Evolutionary conservation across 2,113 vertebrate species (phyloP).

Genomic region (Uria lomvia): DNA sequence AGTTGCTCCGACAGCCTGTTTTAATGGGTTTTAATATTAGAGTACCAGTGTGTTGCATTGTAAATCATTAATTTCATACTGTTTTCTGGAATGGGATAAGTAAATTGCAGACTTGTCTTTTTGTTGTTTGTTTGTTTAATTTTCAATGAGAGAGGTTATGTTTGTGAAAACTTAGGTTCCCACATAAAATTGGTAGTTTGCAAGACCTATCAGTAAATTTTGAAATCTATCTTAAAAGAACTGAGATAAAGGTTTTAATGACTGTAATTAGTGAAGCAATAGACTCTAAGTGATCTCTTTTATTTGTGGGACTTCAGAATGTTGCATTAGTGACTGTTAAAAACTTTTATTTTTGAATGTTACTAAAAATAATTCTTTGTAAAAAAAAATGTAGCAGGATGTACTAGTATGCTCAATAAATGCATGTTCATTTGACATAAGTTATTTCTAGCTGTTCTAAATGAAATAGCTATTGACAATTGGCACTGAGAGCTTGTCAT

Average conservation of each 20-base stretch:
- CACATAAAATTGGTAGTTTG: not conserved
- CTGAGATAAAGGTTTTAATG: not conserved
- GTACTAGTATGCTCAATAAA: not conserved
- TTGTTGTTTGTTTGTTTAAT: not conserved
- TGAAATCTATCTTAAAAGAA: not conserved
- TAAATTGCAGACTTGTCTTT: not conserved
- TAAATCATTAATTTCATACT: not conserved
- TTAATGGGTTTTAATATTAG: not conserved
- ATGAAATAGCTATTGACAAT: not conserved
- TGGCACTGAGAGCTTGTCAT: not conserved
- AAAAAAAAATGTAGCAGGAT: rapidly evolving
- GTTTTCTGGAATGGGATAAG: not conserved
- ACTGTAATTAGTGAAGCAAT: not conserved
- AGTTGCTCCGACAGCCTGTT: not conserved
- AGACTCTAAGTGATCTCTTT: rapidly evolving
- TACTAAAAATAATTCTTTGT: not conserved
- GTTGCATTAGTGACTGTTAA: not conserved
- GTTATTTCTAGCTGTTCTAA: not conserved
- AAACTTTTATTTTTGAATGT: not conserved
- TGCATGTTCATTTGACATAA: not conserved
- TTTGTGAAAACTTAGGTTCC: not conserved
- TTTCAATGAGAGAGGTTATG: not conserved
- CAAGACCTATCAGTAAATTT: not conserved
- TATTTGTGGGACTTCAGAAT: not conserved
- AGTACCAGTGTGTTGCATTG: not conserved